Evolutionary conservation across 2,797 vertebrate genomes (phyloP).

Genomic region (Pogonophryne albipinna): DNA sequence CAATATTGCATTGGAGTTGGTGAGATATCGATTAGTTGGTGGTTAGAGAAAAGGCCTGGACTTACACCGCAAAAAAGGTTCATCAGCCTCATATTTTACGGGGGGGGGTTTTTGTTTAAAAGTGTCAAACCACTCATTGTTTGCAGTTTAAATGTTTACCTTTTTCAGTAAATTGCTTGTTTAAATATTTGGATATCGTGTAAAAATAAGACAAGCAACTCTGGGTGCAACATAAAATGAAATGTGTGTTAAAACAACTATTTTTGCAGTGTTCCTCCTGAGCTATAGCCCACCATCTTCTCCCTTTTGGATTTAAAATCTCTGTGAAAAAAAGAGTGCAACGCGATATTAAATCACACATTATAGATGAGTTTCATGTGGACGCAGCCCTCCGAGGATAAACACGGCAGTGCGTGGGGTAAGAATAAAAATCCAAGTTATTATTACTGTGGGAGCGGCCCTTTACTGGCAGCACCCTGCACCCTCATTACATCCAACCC

Average conservation of each 20-base stretch:
- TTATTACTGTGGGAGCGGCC: constrained; percentile 80
- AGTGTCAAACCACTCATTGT: not conserved
- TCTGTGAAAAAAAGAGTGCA: constrained; percentile 32
- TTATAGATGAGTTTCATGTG: constrained; percentile 87
- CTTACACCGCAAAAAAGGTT: constrained; percentile 28
- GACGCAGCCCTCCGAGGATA: constrained; percentile 83
- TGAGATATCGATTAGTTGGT: constrained; percentile 58
- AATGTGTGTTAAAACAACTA: constrained; percentile 8
- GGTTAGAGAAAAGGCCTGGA: constrained; percentile 42
- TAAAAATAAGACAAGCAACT: not conserved
- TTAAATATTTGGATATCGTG: not conserved
- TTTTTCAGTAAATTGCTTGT: not conserved
- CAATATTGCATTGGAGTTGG: constrained; percentile 42
- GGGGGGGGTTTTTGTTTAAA: not conserved
- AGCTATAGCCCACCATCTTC: constrained; percentile 6
- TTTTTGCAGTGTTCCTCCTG: constrained; percentile 27
- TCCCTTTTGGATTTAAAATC: constrained; percentile 66
- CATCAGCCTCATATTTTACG: not conserved
- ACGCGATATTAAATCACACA: constrained; percentile 85
- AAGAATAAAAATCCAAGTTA: constrained; percentile 77
- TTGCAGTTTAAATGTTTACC: not conserved
- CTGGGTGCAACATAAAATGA: not conserved
- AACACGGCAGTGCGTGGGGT: constrained; percentile 78
- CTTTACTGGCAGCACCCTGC: constrained; percentile 77
- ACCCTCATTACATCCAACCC: constrained; percentile 84